These are phyloP conservation scores for Choristoneura fumiferana DNA, from an alignment of 1,140 invertebrate species.

Conservation along the genomic window DNA sequence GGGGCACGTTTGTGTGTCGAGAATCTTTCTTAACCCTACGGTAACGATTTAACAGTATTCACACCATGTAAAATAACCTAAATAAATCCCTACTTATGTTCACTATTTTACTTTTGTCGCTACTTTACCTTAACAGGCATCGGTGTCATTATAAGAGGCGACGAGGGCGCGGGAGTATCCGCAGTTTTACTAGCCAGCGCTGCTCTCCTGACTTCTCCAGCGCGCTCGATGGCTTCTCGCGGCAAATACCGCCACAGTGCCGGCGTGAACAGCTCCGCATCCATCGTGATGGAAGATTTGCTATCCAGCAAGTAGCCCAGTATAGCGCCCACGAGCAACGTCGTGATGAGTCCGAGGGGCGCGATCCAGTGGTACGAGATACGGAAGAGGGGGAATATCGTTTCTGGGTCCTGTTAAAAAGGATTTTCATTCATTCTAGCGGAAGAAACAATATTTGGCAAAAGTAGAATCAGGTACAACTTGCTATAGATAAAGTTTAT, in stretches of 20 bases:
- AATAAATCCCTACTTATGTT: too few relatives aligned
- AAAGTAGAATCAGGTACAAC: too few relatives aligned
- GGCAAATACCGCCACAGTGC: slow-evolving; percentile 61
- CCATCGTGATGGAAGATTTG: slow-evolving; percentile 45
- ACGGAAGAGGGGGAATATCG: slow-evolving; percentile 84
- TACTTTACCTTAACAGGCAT: slow-evolving; percentile 38
- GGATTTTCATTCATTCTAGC: background rate
- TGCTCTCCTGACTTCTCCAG: slow-evolving; percentile 38
- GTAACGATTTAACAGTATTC: too few relatives aligned
- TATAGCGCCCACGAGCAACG: slow-evolving; percentile 54
- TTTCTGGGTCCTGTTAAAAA: slow-evolving; percentile 51
- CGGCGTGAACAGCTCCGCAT: slow-evolving; percentile 68
- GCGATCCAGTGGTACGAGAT: slow-evolving; percentile 89
- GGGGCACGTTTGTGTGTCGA: too few relatives aligned
- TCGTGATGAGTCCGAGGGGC: slow-evolving; percentile 75
- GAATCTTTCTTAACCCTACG: too few relatives aligned
- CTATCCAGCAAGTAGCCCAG: slow-evolving; percentile 59
- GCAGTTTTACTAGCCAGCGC: slow-evolving; percentile 23
- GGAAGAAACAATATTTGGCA: too few relatives aligned
- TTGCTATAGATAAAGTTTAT: too few relatives aligned
- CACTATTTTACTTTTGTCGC: too few relatives aligned
- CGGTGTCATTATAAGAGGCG: slow-evolving; percentile 46
- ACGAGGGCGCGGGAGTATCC: slow-evolving; percentile 34
- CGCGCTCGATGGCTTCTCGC: slow-evolving; percentile 37
- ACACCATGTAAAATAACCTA: too few relatives aligned